A percentile compares a stretch with the other conserved stretches of the same genome.
Evolutionary conservation across 53 echinoderm and acorn worm genomes (phyloP).

Genomic region (Astropecten irregularis): DNA sequence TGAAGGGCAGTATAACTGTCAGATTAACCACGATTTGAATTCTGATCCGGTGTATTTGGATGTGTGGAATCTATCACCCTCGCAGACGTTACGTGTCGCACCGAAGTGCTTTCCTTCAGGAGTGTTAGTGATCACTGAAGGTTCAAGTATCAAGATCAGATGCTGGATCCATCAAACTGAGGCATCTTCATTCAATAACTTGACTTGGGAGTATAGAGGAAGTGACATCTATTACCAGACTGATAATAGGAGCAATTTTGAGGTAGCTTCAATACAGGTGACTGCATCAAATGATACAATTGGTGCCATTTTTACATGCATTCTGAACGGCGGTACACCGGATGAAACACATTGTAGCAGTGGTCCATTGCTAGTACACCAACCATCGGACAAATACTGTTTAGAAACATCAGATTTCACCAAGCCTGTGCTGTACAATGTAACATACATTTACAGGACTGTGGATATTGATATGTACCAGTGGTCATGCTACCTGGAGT

Average conservation of each 20-base stretch:
- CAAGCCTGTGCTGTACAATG: not conserved
- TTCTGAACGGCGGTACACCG: not conserved
- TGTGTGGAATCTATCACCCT: not conserved
- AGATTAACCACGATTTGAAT: not conserved
- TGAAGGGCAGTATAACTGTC: conserved; percentile 3
- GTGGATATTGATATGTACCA: not conserved
- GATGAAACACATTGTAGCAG: not conserved
- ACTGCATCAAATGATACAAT: not conserved
- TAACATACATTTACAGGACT: not conserved
- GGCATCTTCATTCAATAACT: not conserved
- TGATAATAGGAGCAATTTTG: not conserved
- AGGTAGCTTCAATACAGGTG: not conserved
- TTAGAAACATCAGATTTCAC: not conserved
- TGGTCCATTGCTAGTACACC: conserved; percentile 13
- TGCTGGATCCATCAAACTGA: not conserved
- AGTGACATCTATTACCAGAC: not conserved
- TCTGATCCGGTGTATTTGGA: not conserved
- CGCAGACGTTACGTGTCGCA: not conserved
- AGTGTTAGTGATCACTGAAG: not conserved
- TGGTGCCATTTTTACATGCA: conserved; percentile 16
- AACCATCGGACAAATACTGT: not conserved
- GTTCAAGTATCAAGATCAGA: not conserved
- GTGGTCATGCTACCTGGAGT: not conserved
- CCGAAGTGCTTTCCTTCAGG: conserved; percentile 8
- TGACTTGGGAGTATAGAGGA: conserved; percentile 1